Conservation (phyloP, 2,113 vertebrate genomes). For the Meriones unguiculatus region DNA sequence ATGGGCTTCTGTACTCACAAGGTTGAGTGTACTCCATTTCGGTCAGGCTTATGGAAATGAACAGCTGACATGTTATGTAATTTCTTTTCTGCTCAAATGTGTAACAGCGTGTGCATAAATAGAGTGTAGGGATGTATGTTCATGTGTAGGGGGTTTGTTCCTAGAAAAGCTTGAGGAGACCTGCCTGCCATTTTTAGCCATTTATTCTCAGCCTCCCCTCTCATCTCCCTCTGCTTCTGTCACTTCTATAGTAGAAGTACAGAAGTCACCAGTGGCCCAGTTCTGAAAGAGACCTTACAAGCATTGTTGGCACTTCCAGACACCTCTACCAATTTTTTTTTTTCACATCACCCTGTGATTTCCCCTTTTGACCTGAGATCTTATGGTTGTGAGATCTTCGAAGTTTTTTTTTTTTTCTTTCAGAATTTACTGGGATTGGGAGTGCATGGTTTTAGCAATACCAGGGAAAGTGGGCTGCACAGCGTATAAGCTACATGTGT, state of each 20-base stretch:
- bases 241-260: neutral
- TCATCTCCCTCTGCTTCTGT: neutral
- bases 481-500: neutral
- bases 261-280: neutral
- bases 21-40: neutral
- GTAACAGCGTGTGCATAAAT: conserved; percentile 47
- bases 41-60: conserved; percentile 53
- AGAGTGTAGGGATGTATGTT: neutral
- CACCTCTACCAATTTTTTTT: neutral
- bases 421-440: neutral
- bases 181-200: conserved; percentile 22
- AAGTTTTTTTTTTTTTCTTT: neutral
- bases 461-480: neutral
- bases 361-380: neutral
- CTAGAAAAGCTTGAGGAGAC: conserved; percentile 51
- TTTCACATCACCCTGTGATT: neutral
- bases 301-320: neutral
- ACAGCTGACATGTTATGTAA: conserved; percentile 68
- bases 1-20: neutral
- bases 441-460: neutral
- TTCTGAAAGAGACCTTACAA: neutral
- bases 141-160: neutral
- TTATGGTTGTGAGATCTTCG: neutral
- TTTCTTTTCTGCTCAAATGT: conserved; percentile 46
- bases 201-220: conserved; percentile 1